These are phyloP conservation scores for Octonoba sinensis DNA, from an alignment of 2,888 invertebrate genomes.

Conservation along the genomic window DNA sequence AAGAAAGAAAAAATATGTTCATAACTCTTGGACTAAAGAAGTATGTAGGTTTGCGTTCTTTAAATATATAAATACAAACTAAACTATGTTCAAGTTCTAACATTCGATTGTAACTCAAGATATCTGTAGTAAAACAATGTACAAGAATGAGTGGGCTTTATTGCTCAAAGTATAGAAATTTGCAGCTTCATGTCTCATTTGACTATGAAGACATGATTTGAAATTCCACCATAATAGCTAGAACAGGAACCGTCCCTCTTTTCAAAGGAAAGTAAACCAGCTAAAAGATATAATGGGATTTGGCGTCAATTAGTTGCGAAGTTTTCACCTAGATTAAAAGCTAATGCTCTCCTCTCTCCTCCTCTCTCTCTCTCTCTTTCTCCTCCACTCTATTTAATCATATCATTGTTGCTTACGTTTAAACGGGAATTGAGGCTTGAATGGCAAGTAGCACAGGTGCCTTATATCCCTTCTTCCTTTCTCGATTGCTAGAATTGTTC, in stretches of 20 bases:
- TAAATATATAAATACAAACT: no score
- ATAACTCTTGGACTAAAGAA: no score
- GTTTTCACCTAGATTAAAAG: slow-evolving; percentile 51
- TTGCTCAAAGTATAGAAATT: slow-evolving; percentile 25
- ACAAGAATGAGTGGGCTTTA: no score
- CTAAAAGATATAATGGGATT: slow-evolving; percentile 38
- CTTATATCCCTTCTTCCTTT: slow-evolving; percentile 17
- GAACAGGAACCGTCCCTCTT: slow-evolving; percentile 13
- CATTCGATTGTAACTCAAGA: no score
- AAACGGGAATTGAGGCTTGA: slow-evolving; percentile 31
- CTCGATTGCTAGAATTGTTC: slow-evolving; percentile 16
- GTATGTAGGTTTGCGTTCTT: no score
- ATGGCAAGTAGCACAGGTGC: slow-evolving; percentile 23
- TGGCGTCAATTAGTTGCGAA: slow-evolving; percentile 44
- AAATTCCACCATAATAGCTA: slow-evolving; percentile 17
- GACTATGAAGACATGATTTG: slow-evolving; percentile 29
- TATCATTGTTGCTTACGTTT: slow-evolving; percentile 48
- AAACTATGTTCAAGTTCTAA: no score
- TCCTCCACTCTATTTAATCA: slow-evolving; percentile 51
- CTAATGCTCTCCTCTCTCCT: no score
- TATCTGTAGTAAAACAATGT: no score
- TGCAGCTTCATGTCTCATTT: slow-evolving; percentile 2
- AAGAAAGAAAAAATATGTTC: no score
- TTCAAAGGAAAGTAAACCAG: slow-evolving; percentile 27
- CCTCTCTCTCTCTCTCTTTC: no score